phyloP scores from a whole-genome alignment of 2,888 invertebrate species.

The Lysandra bellargus region DNA sequence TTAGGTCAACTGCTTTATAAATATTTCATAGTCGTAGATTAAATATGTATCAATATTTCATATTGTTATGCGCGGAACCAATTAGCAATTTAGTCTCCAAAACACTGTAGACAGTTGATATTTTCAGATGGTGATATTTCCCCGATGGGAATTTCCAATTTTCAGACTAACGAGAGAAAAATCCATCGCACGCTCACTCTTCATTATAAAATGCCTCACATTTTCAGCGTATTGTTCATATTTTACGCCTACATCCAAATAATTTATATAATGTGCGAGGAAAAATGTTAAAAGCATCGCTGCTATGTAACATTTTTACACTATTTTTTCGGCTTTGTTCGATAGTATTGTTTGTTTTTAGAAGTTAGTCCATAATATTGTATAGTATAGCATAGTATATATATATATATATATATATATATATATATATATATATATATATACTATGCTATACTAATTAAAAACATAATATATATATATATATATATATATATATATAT shows the following conservation, averaged over 20 bases:
- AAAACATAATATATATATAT: no score
- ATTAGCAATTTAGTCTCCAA: background rate
- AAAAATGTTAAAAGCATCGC: background rate
- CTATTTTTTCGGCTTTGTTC: background rate
- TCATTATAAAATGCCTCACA: slow-evolving; percentile 5
- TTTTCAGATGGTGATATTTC: background rate
- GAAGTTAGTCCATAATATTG: no score
- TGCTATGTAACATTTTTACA: background rate
- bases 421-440: no score
- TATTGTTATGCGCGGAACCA: background rate
- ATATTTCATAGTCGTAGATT: no score
- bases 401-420: no score
- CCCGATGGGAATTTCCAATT: slow-evolving; percentile 4
- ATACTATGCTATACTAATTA: no score
- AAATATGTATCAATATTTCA: background rate
- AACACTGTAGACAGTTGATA: background rate
- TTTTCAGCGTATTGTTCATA: background rate
- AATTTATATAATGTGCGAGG: background rate
- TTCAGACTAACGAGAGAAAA: background rate
- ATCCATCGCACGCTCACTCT: background rate
- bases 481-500: no score
- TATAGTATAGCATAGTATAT: no score
- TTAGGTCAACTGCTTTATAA: no score
- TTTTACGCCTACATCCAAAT: background rate
- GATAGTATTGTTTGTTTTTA: background rate